Evolutionary conservation across 2,888 invertebrate species (phyloP).

Genomic region (Andrena flavipes): DNA sequence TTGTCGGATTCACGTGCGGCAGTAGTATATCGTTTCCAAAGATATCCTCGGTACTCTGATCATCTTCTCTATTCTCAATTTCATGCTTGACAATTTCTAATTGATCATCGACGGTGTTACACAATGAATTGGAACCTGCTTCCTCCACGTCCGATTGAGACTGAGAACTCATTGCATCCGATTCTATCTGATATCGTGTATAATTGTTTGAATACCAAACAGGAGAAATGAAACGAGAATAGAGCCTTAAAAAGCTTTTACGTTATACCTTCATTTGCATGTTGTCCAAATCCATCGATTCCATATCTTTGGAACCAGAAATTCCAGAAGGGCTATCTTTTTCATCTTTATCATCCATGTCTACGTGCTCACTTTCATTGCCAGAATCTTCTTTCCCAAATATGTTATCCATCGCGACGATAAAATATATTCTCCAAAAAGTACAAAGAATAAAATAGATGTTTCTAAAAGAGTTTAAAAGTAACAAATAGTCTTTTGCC

Average conservation of each 20-base stretch:
- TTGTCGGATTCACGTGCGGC: conserved; percentile 68
- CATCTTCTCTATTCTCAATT: conserved; percentile 66
- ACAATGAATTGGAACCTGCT: conserved; percentile 40
- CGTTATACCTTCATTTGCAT: conserved; percentile 67
- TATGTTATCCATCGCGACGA: conserved; percentile 76
- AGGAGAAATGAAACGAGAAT: background rate
- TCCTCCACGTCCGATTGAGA: conserved; percentile 74
- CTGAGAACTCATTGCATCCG: conserved; percentile 71
- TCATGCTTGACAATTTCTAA: conserved; percentile 75
- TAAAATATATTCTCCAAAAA: background rate
- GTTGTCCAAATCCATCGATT: conserved; percentile 68
- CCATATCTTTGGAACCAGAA: conserved; percentile 62
- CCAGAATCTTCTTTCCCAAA: conserved; percentile 80
- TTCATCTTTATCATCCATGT: conserved; percentile 68
- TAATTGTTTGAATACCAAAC: background rate
- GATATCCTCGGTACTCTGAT: conserved; percentile 72
- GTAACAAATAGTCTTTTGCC: background rate
- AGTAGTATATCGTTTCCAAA: conserved; percentile 79
- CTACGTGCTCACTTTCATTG: conserved; percentile 75
- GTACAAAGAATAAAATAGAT: background rate
- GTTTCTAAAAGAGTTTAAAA: background rate
- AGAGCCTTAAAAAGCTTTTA: background rate
- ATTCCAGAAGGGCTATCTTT: conserved; percentile 56
- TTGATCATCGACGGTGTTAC: conserved; percentile 51
- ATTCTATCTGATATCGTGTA: conserved; percentile 63